Evolutionary conservation across 2,888 invertebrate genomes (phyloP).

Genomic region (Pristionchus entomophagus): DNA sequence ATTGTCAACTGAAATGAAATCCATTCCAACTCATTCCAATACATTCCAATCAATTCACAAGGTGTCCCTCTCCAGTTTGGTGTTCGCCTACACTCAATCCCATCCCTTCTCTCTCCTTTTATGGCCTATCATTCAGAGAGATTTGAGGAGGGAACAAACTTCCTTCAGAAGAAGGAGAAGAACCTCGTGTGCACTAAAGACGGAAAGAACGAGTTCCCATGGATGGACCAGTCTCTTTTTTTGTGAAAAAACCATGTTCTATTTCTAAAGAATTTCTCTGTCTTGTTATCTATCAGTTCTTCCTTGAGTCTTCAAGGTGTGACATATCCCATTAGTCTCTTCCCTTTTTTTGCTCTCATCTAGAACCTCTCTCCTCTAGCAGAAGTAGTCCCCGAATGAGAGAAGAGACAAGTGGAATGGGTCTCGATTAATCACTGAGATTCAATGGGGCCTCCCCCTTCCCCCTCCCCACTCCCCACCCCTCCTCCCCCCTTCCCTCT

Average conservation of each 20-base stretch:
- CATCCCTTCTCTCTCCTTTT: not conserved
- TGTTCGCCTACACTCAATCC: not conserved
- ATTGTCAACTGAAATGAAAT: slow-evolving; percentile 22
- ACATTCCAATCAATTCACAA: too few species aligned
- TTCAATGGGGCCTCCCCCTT: slow-evolving; percentile 16
- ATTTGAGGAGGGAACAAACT: not conserved
- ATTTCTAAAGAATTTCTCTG: not conserved
- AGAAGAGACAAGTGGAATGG: slow-evolving; percentile 32
- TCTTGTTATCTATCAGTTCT: not conserved
- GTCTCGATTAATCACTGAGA: not conserved
- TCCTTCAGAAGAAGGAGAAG: not conserved
- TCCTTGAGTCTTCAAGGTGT: not conserved
- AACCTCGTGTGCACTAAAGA: slow-evolving; percentile 13
- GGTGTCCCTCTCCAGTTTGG: not conserved
- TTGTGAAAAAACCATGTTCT: not conserved
- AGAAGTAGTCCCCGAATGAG: slow-evolving; percentile 9
- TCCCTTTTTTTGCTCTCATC: too few species aligned
- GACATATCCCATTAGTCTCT: not conserved
- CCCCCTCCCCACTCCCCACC: not conserved
- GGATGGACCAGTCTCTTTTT: not conserved
- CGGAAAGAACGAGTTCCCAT: not conserved
- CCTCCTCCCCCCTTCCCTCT: slow-evolving; percentile 33
- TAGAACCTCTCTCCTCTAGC: not conserved
- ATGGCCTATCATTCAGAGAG: not conserved
- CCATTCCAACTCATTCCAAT: too few species aligned